phyloP scores from a whole-genome alignment of 1,140 invertebrate genomes.

The Rhagoletis zephyria region DNA sequence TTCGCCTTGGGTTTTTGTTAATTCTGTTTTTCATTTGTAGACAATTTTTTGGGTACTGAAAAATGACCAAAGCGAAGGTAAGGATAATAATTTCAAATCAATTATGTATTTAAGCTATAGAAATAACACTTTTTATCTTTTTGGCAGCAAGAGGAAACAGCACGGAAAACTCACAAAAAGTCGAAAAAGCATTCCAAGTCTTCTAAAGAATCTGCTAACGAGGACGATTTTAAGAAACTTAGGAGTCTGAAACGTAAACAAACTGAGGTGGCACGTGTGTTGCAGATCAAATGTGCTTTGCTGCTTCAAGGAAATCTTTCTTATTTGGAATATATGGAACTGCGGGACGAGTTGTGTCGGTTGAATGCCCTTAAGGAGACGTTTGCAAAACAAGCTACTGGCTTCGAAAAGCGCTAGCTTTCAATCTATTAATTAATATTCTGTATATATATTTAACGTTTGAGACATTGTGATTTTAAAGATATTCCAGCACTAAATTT shows the following conservation, averaged over 20 bases:
- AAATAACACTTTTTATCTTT: not conserved
- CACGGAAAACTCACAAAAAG: slow-evolving; percentile 47
- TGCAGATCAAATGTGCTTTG: slow-evolving; percentile 64
- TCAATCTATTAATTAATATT: too few relatives aligned
- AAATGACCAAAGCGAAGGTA: slow-evolving; percentile 47
- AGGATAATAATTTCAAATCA: not conserved
- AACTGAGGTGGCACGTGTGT: slow-evolving; percentile 63
- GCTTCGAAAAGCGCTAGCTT: slow-evolving; percentile 2
- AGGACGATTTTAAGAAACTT: slow-evolving; percentile 34
- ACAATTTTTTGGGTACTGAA: slow-evolving; percentile 6
- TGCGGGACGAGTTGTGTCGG: slow-evolving; percentile 62
- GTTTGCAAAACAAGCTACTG: slow-evolving; percentile 53
- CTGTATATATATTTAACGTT: too few relatives aligned
- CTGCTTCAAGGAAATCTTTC: slow-evolving; percentile 63
- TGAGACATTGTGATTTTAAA: too few relatives aligned
- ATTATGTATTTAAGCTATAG: not conserved
- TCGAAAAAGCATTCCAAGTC: slow-evolving; percentile 16
- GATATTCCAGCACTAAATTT: too few relatives aligned
- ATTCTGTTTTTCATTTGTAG: not conserved
- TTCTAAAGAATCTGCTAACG: not conserved
- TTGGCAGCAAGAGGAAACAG: not conserved
- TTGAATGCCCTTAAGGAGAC: slow-evolving; percentile 61
- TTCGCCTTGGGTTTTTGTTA: too few relatives aligned
- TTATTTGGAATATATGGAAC: slow-evolving; percentile 67
- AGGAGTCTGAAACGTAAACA: slow-evolving; percentile 58